Evolutionary conservation across 2,113 vertebrate genomes (phyloP).

Genomic region (Cyphomyrus discorhynchus): DNA sequence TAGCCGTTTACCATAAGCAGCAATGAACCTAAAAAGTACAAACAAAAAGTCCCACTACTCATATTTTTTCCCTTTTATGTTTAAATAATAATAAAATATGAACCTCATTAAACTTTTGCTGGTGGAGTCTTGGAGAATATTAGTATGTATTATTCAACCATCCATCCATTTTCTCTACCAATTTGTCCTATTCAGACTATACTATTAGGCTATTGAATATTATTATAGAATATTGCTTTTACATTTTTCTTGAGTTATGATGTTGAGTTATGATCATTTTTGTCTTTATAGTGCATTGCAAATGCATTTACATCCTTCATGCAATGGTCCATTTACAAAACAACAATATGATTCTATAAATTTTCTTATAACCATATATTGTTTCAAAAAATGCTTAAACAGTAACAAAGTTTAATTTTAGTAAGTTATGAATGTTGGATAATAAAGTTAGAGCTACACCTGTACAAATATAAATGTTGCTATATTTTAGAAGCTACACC

Average conservation of each 20-base stretch:
- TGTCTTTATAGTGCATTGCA: not conserved
- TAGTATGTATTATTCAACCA: not conserved
- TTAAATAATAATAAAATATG: not conserved
- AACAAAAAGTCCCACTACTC: not conserved
- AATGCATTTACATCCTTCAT: not conserved
- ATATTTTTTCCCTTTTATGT: not conserved
- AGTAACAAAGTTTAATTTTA: not conserved
- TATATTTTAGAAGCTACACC: not conserved
- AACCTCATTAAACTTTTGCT: not conserved
- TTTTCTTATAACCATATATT: not conserved
- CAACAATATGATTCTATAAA: not conserved
- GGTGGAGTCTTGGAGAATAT: not conserved
- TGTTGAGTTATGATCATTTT: not conserved
- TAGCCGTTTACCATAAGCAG: constrained; percentile 69
- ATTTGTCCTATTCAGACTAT: not conserved
- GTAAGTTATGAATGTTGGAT: not conserved
- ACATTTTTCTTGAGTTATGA: not conserved
- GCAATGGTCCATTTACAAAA: not conserved
- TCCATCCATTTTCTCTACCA: not conserved
- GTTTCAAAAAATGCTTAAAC: not conserved
- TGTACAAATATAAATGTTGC: not conserved
- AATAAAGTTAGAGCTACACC: not conserved
- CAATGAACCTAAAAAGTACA: constrained; percentile 59
- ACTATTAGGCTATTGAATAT: not conserved
- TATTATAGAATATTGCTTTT: not conserved